Evolutionary conservation across 2,888 invertebrate genomes (phyloP).

Genomic region (Pteria penguin): DNA sequence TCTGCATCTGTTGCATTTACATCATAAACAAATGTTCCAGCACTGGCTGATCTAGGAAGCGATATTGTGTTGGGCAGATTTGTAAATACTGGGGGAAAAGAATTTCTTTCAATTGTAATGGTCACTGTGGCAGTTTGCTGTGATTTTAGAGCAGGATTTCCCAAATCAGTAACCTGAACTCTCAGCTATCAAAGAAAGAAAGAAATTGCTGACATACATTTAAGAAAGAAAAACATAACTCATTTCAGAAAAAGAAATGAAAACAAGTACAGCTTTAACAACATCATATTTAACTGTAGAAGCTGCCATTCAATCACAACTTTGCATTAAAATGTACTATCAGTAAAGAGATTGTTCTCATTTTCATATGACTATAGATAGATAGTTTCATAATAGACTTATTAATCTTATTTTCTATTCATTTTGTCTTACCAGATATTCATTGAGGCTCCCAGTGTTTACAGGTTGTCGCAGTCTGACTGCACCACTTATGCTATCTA

Average conservation of each 20-base stretch:
- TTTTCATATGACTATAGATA: no score
- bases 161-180: conserved; percentile 67
- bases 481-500: conserved; percentile 58
- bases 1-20: conserved; percentile 53
- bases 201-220: no score
- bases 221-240: no score
- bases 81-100: conserved; percentile 58
- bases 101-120: conserved; percentile 62
- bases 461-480: conserved; percentile 56
- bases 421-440: conserved; percentile 29
- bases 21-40: conserved; percentile 33
- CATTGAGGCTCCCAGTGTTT: conserved; percentile 1
- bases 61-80: conserved; percentile 37
- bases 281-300: not conserved
- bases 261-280: not conserved
- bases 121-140: conserved; percentile 56
- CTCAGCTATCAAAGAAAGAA: conserved; percentile 54
- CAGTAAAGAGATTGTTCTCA: no score
- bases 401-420: no score
- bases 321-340: not conserved
- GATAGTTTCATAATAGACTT: no score
- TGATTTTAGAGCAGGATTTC: conserved; percentile 57
- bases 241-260: not conserved
- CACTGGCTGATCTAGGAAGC: conserved; percentile 30
- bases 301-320: not conserved